Conservation (phyloP, 2,113 vertebrate genomes). For the Rhinogobius similis region DNA sequence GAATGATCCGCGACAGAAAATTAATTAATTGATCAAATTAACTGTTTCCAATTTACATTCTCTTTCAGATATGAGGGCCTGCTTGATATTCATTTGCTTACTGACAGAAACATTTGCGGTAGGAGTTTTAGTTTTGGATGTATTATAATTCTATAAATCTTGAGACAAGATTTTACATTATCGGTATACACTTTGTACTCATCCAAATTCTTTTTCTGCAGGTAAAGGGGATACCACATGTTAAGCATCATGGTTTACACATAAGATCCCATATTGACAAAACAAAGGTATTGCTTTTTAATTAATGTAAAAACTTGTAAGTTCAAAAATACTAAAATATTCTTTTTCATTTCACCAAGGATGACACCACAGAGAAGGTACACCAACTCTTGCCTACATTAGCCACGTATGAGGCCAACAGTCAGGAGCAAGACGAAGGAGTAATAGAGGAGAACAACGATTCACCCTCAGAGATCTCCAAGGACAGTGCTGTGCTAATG, state of each 20-base stretch:
- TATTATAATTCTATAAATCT: too few species aligned
- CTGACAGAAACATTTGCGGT: slow-evolving; percentile 70
- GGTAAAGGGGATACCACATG: slow-evolving; percentile 69
- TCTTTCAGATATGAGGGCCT: slow-evolving; percentile 73
- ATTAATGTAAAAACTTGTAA: neutral
- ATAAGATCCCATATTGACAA: slow-evolving; percentile 48
- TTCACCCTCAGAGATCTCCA: slow-evolving; percentile 18
- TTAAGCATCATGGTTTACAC: slow-evolving; percentile 53
- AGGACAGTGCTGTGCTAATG: slow-evolving; percentile 62
- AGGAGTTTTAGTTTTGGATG: neutral
- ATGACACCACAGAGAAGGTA: slow-evolving; percentile 44
- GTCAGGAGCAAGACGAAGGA: slow-evolving; percentile 64
- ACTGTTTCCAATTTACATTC: neutral
- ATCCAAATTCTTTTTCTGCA: slow-evolving; percentile 12
- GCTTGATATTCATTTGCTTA: slow-evolving; percentile 60
- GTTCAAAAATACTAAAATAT: too few species aligned
- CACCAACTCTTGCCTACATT: slow-evolving; percentile 62
- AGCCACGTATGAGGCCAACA: slow-evolving; percentile 59
- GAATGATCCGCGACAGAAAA: neutral
- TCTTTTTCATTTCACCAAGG: slow-evolving; percentile 40
- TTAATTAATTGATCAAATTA: neutral
- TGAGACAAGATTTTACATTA: too few species aligned
- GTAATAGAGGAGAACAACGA: slow-evolving; percentile 47
- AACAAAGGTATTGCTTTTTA: slow-evolving; percentile 59
- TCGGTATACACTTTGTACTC: neutral